Conservation (phyloP, 2,797 vertebrate genomes). For the Dallia pectoralis region DNA sequence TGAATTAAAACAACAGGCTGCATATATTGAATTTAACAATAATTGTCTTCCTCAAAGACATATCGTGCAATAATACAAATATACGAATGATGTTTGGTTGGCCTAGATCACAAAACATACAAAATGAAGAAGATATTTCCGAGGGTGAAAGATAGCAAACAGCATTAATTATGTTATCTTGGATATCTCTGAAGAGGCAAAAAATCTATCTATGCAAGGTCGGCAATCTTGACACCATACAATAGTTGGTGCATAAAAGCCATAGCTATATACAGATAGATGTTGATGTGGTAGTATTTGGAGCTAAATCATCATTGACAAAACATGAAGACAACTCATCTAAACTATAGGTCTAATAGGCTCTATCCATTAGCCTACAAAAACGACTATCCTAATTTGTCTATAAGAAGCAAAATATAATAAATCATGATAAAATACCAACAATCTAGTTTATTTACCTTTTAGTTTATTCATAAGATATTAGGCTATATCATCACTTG, state of each 20-base stretch:
- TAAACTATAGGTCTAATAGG: neutral
- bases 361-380: neutral
- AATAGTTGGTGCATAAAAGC: neutral
- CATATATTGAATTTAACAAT: conserved; percentile 1
- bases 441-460: neutral
- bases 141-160: neutral
- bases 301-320: neutral
- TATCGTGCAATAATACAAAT: neutral
- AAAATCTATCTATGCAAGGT: neutral
- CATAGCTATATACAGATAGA: neutral
- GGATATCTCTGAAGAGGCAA: neutral
- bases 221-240: neutral
- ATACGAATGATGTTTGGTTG: neutral
- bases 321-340: neutral
- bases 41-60: conserved; percentile 11
- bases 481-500: neutral
- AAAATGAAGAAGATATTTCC: neutral
- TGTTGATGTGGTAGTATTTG: neutral
- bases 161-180: neutral
- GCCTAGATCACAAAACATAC: neutral
- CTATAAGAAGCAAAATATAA: neutral
- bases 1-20: neutral
- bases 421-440: neutral
- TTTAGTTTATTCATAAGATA: neutral
- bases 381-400: neutral